phyloP scores from a whole-genome alignment of 1,140 invertebrate species.

The Philaenus spumarius region DNA sequence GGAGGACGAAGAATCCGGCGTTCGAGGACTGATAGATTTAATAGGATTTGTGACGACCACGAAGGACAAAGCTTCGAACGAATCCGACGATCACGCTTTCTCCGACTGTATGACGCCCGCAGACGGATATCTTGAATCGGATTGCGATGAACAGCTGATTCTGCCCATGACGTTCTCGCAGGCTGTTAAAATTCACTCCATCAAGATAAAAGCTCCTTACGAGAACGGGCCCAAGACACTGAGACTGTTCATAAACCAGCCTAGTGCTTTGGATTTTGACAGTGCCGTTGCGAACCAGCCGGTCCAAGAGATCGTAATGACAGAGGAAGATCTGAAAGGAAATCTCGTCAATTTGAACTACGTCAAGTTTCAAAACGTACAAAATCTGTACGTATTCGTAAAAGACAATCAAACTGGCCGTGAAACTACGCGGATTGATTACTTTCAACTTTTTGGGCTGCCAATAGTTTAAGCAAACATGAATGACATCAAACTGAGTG shows the following conservation, averaged over 20 bases:
- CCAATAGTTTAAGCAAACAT: slow-evolving; percentile 90
- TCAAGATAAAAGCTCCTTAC: slow-evolving; percentile 83
- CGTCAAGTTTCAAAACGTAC: slow-evolving; percentile 98
- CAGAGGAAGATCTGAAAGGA: slow-evolving; percentile 71
- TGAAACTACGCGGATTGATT: slow-evolving; percentile 84
- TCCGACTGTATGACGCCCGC: slow-evolving; percentile 62
- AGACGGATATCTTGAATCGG: slow-evolving; percentile 77
- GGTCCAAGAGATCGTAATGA: slow-evolving; percentile 82
- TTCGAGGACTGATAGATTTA: slow-evolving; percentile 75
- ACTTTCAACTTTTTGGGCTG: slow-evolving; percentile 78
- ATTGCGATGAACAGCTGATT: slow-evolving; percentile 85
- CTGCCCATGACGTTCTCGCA: slow-evolving; percentile 90
- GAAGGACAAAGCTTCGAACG: slow-evolving; percentile 95
- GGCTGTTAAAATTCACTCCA: slow-evolving; percentile 95
- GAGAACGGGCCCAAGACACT: slow-evolving; percentile 90
- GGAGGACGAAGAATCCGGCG: slow-evolving; percentile 2
- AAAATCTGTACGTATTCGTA: slow-evolving; percentile 91
- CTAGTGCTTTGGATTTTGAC: slow-evolving; percentile 95
- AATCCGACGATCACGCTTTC: slow-evolving; percentile 87
- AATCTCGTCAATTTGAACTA: slow-evolving; percentile 78
- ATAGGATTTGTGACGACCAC: slow-evolving; percentile 76
- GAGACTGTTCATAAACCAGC: slow-evolving; percentile 96
- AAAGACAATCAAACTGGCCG: slow-evolving; percentile 83
- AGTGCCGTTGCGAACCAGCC: slow-evolving; percentile 76
- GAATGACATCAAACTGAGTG: slow-evolving; percentile 88